A percentile compares a stretch with the other conserved stretches of the same genome.
Evolutionary conservation across 2,113 vertebrate genomes (phyloP).

Genomic region (Sorex fumeus): DNA sequence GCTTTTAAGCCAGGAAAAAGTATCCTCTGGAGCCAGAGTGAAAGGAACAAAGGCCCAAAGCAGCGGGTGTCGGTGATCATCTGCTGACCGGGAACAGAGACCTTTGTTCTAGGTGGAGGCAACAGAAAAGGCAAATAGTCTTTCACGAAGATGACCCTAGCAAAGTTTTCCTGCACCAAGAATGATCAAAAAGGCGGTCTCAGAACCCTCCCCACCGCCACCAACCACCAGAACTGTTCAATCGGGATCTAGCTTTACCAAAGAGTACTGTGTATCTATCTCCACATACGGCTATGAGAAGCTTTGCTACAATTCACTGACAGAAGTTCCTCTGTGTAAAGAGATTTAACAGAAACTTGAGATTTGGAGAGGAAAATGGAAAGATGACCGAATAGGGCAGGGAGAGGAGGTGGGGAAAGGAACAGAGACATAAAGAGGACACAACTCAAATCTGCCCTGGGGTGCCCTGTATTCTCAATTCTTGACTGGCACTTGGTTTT

Average conservation of each 20-base stretch:
- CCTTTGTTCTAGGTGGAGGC: background rate
- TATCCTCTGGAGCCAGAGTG: background rate
- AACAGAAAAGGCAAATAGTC: constrained; percentile 7
- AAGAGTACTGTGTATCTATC: background rate
- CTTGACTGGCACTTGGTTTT: constrained; percentile 70
- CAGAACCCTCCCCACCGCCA: background rate
- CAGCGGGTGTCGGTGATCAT: background rate
- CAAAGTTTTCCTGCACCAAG: too few relatives aligned
- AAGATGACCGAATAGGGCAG: background rate
- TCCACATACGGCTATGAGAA: background rate
- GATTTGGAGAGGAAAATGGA: background rate
- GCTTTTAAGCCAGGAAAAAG: background rate
- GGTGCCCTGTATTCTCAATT: constrained; percentile 74
- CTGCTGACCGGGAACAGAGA: background rate
- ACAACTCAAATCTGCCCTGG: constrained; percentile 71
- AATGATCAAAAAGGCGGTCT: background rate
- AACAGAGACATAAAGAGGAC: constrained; percentile 70
- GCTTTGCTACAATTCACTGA: background rate
- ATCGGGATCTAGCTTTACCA: background rate
- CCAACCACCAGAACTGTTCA: background rate
- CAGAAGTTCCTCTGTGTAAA: background rate
- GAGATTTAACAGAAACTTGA: background rate
- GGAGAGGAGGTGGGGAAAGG: background rate
- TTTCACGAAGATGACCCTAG: background rate
- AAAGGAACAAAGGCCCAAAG: background rate